A percentile compares a stretch with the other conserved stretches of the same genome.
Evolutionary conservation across 2,888 invertebrate species (phyloP).

Genomic region (Neoitamus cyanurus): DNA sequence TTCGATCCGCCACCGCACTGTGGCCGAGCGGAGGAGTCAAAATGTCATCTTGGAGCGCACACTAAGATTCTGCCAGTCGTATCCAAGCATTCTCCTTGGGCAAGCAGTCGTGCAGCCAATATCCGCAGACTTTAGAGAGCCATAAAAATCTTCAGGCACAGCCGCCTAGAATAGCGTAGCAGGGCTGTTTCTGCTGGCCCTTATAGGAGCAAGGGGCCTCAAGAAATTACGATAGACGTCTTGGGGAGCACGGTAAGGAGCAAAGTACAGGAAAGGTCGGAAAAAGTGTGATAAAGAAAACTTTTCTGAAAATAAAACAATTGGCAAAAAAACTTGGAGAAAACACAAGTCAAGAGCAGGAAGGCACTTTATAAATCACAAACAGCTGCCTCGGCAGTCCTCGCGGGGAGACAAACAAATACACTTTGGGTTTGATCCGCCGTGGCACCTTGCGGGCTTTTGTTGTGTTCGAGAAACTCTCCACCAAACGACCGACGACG

Average conservation of each 20-base stretch:
- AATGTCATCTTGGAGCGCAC: background rate
- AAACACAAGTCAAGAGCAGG: conserved; percentile 31
- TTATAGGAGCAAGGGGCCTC: background rate
- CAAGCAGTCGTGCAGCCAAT: conserved; percentile 34
- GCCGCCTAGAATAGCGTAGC: background rate
- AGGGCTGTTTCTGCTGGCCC: background rate
- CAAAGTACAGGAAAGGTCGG: background rate
- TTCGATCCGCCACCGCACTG: background rate
- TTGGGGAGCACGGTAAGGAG: background rate
- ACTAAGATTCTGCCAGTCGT: background rate
- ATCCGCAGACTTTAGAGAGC: conserved; percentile 25
- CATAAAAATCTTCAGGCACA: conserved; percentile 28
- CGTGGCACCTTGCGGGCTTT: background rate
- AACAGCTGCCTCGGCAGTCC: conserved; percentile 34
- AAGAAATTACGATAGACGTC: conserved; percentile 20
- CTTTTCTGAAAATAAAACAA: conserved; percentile 30
- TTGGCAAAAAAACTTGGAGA: conserved; percentile 4
- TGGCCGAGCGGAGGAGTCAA: background rate
- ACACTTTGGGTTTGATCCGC: conserved; percentile 1
- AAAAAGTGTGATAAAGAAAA: conserved; percentile 36
- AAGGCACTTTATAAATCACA: conserved; percentile 44
- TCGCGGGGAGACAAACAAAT: conserved; percentile 23
- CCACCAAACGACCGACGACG: too few relatives aligned
- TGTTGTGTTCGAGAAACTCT: background rate
- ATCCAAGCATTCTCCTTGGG: background rate